Base-by-base conservation (phyloP, 2,888 invertebrate genomes). In the Pedicia rivosa region DNA sequence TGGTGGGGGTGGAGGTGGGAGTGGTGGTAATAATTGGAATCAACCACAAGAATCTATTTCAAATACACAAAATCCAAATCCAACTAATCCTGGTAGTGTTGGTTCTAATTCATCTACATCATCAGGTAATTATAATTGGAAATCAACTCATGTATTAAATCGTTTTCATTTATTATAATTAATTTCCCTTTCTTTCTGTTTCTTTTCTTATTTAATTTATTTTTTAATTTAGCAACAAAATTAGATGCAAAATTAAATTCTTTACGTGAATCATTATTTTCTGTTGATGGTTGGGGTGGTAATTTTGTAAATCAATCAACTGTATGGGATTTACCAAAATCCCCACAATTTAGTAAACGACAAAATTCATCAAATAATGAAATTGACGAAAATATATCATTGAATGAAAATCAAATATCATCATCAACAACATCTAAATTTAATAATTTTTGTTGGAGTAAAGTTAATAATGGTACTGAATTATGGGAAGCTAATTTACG, bases 281-380 rank as follows among this genome's bases (percentile, higher is more conserved):
- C 86, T 59, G 83, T 82, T 55, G 90, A 91, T 57, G 90, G 90
- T 47, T 90, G 90, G 91, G 88, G 90, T 44, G 86, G 87, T 49
- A 83, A 87, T 72, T 82, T 88, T 54, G 88, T 91, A 17, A 91
- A 91, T 58, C 91, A 91, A 68, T 91, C 91, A 52, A 83, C 86
- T 26, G 79, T 80, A 51, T 91, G 91, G 91, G 90, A 91, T 55
- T 81, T 90, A 33, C 88, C 90, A 36, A 75, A 81, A 41, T 82
- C 87, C 36, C 88, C 88, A 2, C 88, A 88, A 57, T 87, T 87
- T 25, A 68, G 71, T n/a, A 36, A 34, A 10, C 31, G 39, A 13
- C 16, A 30, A 24, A 37, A 65, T 66, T 43, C 72, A 70, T 46
- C 66, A 67, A 12, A 56, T 67, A 19, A 58, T 63, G 34, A 32